Conservation (phyloP, 2,797 vertebrate genomes). For the Simalia tracyae region DNA sequence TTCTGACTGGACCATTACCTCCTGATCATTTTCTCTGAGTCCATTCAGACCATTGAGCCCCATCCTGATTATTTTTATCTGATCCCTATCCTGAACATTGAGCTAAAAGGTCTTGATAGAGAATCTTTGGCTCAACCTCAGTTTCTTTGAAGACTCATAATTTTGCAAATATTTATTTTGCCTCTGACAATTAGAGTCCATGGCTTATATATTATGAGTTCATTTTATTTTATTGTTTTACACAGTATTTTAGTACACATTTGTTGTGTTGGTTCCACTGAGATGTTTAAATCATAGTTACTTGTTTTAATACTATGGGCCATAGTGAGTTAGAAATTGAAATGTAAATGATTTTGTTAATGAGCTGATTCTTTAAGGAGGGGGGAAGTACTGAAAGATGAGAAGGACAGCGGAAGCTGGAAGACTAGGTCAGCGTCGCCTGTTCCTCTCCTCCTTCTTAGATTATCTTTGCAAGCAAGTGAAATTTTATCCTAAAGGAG, state of each 20-base stretch:
- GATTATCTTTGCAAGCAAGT: constrained; percentile 35
- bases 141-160: neutral
- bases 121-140: neutral
- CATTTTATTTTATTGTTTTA: neutral
- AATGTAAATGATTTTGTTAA: neutral
- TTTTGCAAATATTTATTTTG: neutral
- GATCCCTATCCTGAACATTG: neutral
- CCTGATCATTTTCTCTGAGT: neutral
- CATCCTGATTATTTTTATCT: neutral
- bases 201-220: neutral
- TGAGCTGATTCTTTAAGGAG: neutral
- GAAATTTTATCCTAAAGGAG: constrained; percentile 10
- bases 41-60: neutral
- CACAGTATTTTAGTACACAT: neutral
- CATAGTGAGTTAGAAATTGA: neutral
- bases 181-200: neutral
- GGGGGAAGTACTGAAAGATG: neutral
- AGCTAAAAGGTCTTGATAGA: neutral
- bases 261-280: neutral
- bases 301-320: neutral
- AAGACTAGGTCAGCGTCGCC: neutral
- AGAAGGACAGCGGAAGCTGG: neutral
- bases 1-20: neutral
- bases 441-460: neutral
- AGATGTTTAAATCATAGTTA: neutral